phyloP scores from a whole-genome alignment of 1,140 invertebrate species.

The Linepithema humile region DNA sequence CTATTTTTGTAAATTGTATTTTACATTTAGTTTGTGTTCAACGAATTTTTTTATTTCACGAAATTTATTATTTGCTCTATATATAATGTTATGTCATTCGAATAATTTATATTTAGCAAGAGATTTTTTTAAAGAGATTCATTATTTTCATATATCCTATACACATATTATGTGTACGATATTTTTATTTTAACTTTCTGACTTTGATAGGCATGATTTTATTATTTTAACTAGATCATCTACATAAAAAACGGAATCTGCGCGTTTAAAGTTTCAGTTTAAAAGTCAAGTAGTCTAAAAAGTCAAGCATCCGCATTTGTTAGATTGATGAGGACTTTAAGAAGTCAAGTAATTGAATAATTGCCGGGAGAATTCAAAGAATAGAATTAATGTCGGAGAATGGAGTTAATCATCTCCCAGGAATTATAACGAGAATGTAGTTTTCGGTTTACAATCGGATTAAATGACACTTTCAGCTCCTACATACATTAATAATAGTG shows the following conservation, averaged over 20 bases:
- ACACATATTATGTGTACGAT: no score
- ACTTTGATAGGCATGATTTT: no score
- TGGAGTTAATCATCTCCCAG: background rate
- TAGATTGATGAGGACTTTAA: background rate
- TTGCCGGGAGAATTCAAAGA: background rate
- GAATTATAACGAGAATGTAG: background rate
- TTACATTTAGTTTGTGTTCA: no score
- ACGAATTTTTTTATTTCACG: background rate
- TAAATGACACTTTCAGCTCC: conserved; percentile 7
- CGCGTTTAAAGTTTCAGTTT: no score
- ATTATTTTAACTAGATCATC: no score
- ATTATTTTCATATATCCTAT: no score
- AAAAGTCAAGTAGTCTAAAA: no score
- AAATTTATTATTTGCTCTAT: background rate
- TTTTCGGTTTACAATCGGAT: conserved; percentile 13
- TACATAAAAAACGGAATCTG: no score
- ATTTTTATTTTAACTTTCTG: no score
- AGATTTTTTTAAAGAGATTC: no score
- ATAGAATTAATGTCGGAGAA: background rate
- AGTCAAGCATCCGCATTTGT: background rate
- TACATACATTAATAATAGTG: background rate
- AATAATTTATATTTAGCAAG: no score
- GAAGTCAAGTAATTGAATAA: background rate
- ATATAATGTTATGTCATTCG: no score
- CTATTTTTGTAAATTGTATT: background rate